Conservation (phyloP, 1,140 invertebrate genomes). For the Procambarus clarkii region DNA sequence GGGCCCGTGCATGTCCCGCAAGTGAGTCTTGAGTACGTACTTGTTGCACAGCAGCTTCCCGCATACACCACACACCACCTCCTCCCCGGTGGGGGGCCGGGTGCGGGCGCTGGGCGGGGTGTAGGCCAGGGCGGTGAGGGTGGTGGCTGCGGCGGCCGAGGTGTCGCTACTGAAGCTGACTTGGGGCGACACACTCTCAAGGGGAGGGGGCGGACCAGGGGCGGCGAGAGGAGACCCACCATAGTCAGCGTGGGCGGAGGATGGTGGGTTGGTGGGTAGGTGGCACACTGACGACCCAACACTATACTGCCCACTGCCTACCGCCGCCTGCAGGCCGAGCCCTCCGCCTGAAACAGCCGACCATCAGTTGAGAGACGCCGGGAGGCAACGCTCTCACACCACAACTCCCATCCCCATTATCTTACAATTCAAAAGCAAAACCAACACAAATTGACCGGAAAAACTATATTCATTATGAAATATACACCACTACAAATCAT, state of each 20-base stretch:
- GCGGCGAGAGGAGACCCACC: conserved; percentile 8
- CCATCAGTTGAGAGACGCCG: conserved; percentile 12
- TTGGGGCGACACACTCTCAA: background rate
- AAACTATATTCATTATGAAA: background rate
- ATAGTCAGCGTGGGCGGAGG: conserved; percentile 21
- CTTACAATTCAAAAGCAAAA: background rate
- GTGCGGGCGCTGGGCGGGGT: conserved; percentile 20
- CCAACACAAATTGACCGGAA: background rate
- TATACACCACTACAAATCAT: background rate
- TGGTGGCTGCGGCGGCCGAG: background rate
- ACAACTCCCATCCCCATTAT: background rate
- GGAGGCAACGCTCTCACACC: background rate
- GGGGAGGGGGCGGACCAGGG: conserved; percentile 10
- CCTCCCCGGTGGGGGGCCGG: conserved; percentile 55
- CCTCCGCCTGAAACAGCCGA: conserved; percentile 62
- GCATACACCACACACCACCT: conserved; percentile 58
- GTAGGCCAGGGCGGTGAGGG: conserved; percentile 27
- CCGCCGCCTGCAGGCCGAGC: conserved; percentile 26
- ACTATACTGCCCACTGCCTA: conserved; percentile 26
- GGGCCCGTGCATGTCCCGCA: conserved; percentile 91
- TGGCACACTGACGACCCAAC: conserved; percentile 23
- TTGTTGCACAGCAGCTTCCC: conserved; percentile 74
- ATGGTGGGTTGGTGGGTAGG: conserved; percentile 34
- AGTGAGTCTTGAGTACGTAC: conserved; percentile 88
- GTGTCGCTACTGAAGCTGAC: background rate